Percentiles rank a stretch among this genome's conserved stretches.
Conservation (phyloP, 1,140 invertebrate species). For the Nomia melanderi region DNA sequence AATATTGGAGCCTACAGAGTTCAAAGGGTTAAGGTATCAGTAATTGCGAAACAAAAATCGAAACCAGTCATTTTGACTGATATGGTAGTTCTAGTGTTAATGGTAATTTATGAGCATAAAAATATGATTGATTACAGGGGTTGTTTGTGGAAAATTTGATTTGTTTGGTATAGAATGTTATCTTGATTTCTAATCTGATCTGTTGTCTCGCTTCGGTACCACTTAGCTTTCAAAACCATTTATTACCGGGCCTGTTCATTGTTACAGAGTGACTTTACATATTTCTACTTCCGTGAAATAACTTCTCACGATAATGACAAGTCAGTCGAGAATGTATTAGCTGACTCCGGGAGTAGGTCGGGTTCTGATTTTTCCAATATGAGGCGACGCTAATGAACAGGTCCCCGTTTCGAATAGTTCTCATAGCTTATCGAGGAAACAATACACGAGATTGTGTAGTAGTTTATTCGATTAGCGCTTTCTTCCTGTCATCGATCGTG, state of each 20-base stretch:
- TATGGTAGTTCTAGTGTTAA: no score
- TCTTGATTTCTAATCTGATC: background rate
- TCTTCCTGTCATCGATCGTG: slow-evolving; percentile 20
- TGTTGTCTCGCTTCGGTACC: background rate
- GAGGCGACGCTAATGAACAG: background rate
- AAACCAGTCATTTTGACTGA: no score
- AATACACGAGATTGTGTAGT: background rate
- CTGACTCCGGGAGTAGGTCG: no score
- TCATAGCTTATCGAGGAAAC: background rate
- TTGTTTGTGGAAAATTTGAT: no score
- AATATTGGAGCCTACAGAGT: no score
- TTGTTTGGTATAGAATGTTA: no score
- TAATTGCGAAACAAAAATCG: no score
- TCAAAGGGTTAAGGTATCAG: no score
- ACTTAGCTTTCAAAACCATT: background rate
- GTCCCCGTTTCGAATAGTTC: background rate
- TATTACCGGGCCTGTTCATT: background rate
- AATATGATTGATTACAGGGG: no score
- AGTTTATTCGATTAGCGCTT: background rate
- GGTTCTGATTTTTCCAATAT: no score
- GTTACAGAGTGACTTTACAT: background rate
- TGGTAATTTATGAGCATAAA: no score
- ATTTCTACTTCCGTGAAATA: background rate
- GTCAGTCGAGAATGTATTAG: no score
- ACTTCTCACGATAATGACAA: background rate